Base-by-base conservation (phyloP, 1,140 invertebrate genomes). In the Trigoniulus corallinus region DNA sequence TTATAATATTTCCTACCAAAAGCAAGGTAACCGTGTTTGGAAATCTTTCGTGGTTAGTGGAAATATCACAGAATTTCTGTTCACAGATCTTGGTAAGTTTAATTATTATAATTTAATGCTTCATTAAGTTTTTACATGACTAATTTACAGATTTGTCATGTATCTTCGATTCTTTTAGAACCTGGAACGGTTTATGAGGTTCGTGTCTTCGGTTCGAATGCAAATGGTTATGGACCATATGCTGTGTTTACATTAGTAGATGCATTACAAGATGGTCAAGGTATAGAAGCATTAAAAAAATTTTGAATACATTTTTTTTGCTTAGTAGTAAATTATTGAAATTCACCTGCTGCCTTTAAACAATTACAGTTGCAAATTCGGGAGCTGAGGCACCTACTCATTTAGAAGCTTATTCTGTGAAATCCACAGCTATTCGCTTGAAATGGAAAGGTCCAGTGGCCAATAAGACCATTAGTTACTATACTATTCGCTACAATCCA, bases 401-500 rank as follows among this genome's bases (percentile, higher is more conserved):
- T 44, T 59, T 75, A 48, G 70, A 74, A 60, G 72, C 70, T 47
- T 57, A 63, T 52, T 68, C 72, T 34, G 53, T 65, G 44, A 72
- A 69, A 48, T 59, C 71, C 12, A 66, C 58, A 52, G 61, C 67
- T 2, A 72, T 74, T 53, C 66, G 67, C 51, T 56, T 75, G 25
- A 65, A 64, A 2, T 75, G 74, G 74, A 57, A 58, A 27, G 50
- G 62, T 2, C 55, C 60, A n/a, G 48, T 59, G 48, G 52, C 53
- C n/a, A 26, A 51, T n/a, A 58, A 58, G 47, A 57, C 59, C 47
- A 57, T 61, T 20, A 62, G 60, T 54, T 62, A 62, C 42, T 74
- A 66, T 51, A 68, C 72, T 61, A 58, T 74, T 40, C 72, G 71
- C 53, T 75, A 72, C 61, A 58, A 67, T 50, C 51, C 62, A 10